Evolutionary conservation across 1,140 invertebrate species (phyloP).

Genomic region (Aphelenchoides besseyi): DNA sequence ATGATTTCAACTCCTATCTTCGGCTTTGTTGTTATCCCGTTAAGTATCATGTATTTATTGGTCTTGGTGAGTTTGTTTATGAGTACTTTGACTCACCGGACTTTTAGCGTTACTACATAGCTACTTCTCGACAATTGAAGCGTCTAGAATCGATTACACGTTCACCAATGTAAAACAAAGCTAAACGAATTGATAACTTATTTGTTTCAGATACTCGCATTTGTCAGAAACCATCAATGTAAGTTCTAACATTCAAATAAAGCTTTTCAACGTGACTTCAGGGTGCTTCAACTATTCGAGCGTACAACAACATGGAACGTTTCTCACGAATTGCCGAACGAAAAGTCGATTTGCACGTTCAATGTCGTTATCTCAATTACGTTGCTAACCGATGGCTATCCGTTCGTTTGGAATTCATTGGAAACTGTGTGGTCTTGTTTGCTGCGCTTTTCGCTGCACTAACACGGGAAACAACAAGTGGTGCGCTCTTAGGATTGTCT

Average conservation of each 20-base stretch:
- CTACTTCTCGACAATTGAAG: conserved; percentile 67
- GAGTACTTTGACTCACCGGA: neutral
- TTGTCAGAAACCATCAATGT: conserved; percentile 66
- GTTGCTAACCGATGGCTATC: conserved; percentile 65
- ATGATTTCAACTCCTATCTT: conserved; percentile 67
- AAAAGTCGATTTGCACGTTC: conserved; percentile 66
- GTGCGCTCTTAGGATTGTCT: conserved; percentile 64
- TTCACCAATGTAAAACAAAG: conserved; percentile 67
- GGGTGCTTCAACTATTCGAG: conserved; percentile 67
- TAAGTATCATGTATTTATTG: conserved; percentile 67
- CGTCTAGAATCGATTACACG: conserved; percentile 66
- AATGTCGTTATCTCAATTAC: conserved; percentile 59
- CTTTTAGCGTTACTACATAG: conserved; percentile 64
- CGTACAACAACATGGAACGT: conserved; percentile 65
- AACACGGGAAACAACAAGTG: conserved; percentile 54
- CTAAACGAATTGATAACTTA: too few relatives aligned
- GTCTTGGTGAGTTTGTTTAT: conserved; percentile 38
- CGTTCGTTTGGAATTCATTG: conserved; percentile 67
- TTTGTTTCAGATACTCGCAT: too few relatives aligned
- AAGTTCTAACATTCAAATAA: conserved; percentile 63
- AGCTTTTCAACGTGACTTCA: conserved; percentile 55
- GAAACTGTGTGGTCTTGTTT: conserved; percentile 67
- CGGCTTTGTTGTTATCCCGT: conserved; percentile 66
- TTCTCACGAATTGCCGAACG: conserved; percentile 66
- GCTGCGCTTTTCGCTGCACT: conserved; percentile 66